Base-by-base conservation (phyloP, 2,888 invertebrate species). In the Chouioia cunea region DNA sequence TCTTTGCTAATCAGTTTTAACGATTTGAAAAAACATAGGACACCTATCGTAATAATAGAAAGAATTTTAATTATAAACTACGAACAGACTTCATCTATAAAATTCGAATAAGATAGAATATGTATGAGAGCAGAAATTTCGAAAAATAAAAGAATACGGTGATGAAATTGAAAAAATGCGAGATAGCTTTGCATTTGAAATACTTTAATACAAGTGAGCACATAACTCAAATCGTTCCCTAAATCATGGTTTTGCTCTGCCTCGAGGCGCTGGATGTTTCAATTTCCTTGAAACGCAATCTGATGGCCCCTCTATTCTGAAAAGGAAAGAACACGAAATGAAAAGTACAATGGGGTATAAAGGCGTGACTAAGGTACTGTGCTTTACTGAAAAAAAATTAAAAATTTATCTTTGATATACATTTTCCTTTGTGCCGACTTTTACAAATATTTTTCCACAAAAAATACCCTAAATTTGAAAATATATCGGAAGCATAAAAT, bases 261-360 rank as follows among this genome's bases (percentile, higher is more conserved):
- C 82, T 80, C 79, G 76, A 81, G 80, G 79, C 81, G 79, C 76
- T 83, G 82, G 82, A 85, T 84, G 90, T 91, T 86, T 97, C 97
- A 43, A 96, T 88, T 83, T 96, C 96, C 79, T 92, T 91, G 72
- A 96, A 89, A 73, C 97, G 88, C 70, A 91, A 86, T 79, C 93
- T 91, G 68, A 97, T 84, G 82, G 79, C 76, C 77, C 74, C 78
- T 74, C 65, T 74, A 76, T 73, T 74, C 71, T 70, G 76, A 60
- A 63, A 71, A 74, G 71, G 71, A 74, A 74, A 74, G 73, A 74
- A 65, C 65, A 74, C 70, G 76, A 73, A 74, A 71, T 69, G 67
- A 65, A 69, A 71, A 69, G 54, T 66, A 71, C 72, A 74, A 71
- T 70, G 69, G 74, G 68, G 58, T 71, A 71, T 66, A 71, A 71